A percentile compares a stretch with the other conserved stretches of the same genome.
phyloP scores from a whole-genome alignment of 2,888 invertebrate genomes.

The Notodonta ziczac region DNA sequence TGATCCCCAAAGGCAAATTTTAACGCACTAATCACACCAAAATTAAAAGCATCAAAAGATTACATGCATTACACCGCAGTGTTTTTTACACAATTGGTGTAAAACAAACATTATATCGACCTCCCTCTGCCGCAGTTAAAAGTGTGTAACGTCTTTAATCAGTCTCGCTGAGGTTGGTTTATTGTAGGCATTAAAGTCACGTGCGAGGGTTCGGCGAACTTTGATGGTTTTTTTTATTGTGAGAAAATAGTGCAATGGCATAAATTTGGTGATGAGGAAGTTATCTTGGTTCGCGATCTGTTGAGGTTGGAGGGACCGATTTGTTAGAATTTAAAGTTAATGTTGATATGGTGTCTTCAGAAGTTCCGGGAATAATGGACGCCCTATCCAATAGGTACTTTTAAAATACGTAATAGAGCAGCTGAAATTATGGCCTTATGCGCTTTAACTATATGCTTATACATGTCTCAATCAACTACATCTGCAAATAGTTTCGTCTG shows the following conservation, averaged over 20 bases:
- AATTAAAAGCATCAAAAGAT: slow-evolving; percentile 47
- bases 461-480: slow-evolving; percentile 10
- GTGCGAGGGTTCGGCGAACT: slow-evolving; percentile 63
- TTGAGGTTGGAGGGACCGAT: no score
- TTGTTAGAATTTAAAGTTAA: no score
- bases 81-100: slow-evolving; percentile 58
- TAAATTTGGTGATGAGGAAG: background rate
- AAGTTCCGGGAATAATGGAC: no score
- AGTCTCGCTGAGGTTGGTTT: slow-evolving; percentile 64
- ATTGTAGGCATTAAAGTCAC: slow-evolving; percentile 68
- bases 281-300: background rate
- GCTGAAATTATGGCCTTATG: no score
- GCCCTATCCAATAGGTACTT: no score
- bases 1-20: slow-evolving; percentile 18
- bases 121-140: background rate
- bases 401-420: no score
- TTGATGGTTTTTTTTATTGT: slow-evolving; percentile 34
- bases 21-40: slow-evolving; percentile 35
- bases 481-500: slow-evolving; percentile 9
- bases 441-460: background rate
- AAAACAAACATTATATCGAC: slow-evolving; percentile 49
- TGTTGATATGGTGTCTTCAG: no score
- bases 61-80: slow-evolving; percentile 42
- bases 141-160: slow-evolving; percentile 56
- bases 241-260: background rate